Base-by-base conservation (phyloP, 1,140 invertebrate genomes). In the Euschistus heros region DNA sequence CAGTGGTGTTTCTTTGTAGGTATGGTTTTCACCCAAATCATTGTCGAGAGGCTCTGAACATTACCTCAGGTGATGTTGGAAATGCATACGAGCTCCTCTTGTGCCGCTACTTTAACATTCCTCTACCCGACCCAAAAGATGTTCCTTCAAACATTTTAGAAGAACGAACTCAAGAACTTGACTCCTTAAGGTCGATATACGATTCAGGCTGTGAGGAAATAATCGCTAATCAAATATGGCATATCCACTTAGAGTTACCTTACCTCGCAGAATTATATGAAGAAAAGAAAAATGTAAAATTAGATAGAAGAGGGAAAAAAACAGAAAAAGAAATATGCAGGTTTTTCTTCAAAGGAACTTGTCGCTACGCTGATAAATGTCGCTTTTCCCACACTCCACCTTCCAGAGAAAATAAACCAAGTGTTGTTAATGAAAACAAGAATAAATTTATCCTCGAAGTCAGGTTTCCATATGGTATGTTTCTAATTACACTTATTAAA, bases 1-100 rank as follows among this genome's bases (percentile, higher is more conserved):
- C 26, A 59, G 15, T n/a, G 26, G 2, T 27, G 4, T 24, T 70
- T 54, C 42, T 67, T 80, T 78, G 68, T 72, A 82, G 81, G 73
- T 86, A 82, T 72, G 85, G 86, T 57, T 89, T 88, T 72, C 82
- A 86, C 71, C 78, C 80, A 70, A 75, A 75, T n/a, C 87, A 89
- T 74, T 88, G 86, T 73, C 70, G 79, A 24, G 86, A 89, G 78
- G 86, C 86, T 20, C 79, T 88, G 68, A 75, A 81, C 62, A 74
- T 82, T 67, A 82, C 82, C 33, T 74, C 80, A 18, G 81, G 82
- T 66, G 80, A 84, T 73, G 76, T 85, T 0, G 85, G 86, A 44
- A 80, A 81, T 68, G 82, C 86, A 8, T 75, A 88, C 64, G 80
- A 85, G 72, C 71, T 88, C 57, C 75, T 89, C 61, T 86, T 84